Conservation (phyloP, 2,888 invertebrate genomes). For the Megamerina dolium region DNA sequence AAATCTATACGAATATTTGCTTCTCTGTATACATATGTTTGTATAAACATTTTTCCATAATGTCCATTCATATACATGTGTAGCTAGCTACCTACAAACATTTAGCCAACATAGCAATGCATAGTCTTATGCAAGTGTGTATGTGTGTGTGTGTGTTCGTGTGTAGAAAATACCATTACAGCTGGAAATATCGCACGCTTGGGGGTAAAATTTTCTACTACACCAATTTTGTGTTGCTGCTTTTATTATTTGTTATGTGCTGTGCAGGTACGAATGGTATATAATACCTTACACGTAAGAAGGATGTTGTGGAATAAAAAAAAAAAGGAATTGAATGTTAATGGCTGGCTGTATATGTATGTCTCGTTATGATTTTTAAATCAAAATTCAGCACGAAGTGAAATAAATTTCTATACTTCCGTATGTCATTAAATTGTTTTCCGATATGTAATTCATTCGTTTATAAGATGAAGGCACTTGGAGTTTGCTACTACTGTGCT, state of each 20-base stretch:
- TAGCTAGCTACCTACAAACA: no score
- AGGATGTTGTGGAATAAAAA: no score
- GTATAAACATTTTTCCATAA: no score
- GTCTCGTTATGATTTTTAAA: conserved; percentile 39
- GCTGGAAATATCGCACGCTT: conserved; percentile 18
- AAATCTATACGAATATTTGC: no score
- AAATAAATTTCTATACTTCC: conserved; percentile 33
- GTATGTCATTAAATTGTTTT: conserved; percentile 47
- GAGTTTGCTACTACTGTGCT: no score
- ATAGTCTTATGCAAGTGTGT: neutral
- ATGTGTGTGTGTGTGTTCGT: neutral
- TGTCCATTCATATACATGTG: no score
- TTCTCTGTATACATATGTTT: no score
- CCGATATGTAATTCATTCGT: conserved; percentile 37
- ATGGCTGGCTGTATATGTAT: neutral
- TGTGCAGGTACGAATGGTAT: no score
- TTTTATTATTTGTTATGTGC: conserved; percentile 3
- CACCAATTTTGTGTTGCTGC: conserved; percentile 4
- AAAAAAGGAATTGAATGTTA: neutral
- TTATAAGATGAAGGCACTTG: no score
- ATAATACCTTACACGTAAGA: no score
- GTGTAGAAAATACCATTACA: neutral
- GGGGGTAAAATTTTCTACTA: conserved; percentile 12
- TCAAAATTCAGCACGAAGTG: conserved; percentile 44
- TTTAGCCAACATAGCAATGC: no score